Evolutionary conservation across 2,888 invertebrate species (phyloP).

Genomic region (Resseliella maxima): DNA sequence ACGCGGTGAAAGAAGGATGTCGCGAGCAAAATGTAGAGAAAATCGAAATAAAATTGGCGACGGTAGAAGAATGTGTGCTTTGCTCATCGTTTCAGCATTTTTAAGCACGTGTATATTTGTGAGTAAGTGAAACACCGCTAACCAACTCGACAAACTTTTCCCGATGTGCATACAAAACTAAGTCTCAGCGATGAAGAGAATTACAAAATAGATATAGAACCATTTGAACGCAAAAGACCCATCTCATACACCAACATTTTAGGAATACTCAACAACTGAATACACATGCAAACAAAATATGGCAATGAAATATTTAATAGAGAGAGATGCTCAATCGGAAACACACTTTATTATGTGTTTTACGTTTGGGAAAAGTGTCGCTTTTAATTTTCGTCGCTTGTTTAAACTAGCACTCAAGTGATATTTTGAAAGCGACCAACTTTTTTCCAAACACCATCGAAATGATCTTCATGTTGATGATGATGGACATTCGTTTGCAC

Average conservation of each 20-base stretch:
- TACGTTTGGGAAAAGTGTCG: background rate
- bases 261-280: background rate
- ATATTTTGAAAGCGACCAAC: slow-evolving; percentile 21
- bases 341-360: background rate
- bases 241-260: background rate
- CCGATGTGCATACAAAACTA: background rate
- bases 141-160: background rate
- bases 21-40: too few species aligned
- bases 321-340: slow-evolving; percentile 32
- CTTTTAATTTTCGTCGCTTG: slow-evolving; percentile 35
- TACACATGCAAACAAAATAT: background rate
- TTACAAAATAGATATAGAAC: background rate
- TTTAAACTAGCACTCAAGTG: slow-evolving; percentile 4
- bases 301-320: slow-evolving; percentile 25
- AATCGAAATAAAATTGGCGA: too few species aligned
- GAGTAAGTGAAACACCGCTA: background rate
- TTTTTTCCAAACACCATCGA: background rate
- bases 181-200: background rate
- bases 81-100: background rate
- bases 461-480: background rate
- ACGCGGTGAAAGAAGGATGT: too few species aligned
- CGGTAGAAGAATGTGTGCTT: background rate
- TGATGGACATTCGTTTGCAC: background rate
- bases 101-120: slow-evolving; percentile 12
- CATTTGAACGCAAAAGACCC: background rate